A percentile compares a stretch with the other conserved stretches of the same genome.
Evolutionary conservation across 2,113 vertebrate species (phyloP).

Genomic region (Formicarius rufipectus): DNA sequence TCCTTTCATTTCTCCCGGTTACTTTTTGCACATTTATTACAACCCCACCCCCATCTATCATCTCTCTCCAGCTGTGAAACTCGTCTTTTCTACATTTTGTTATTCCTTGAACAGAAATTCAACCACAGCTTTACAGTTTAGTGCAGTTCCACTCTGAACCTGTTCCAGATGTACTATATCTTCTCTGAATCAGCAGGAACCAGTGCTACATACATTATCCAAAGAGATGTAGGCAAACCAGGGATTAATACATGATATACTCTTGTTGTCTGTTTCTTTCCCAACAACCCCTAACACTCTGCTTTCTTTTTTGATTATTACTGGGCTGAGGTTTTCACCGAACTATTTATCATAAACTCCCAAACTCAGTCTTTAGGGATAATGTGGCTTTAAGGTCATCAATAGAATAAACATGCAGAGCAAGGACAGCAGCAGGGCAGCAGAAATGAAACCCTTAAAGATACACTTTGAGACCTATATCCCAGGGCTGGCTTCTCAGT

Average conservation of each 20-base stretch:
- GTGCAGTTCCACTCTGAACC: neutral
- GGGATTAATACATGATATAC: neutral
- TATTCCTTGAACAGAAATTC: neutral
- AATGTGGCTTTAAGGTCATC: neutral
- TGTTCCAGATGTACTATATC: neutral
- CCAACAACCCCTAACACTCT: neutral
- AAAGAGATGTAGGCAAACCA: neutral
- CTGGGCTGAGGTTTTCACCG: neutral
- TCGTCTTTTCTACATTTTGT: neutral
- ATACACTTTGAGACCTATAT: neutral
- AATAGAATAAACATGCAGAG: neutral
- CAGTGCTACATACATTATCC: fast-evolving
- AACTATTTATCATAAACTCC: neutral
- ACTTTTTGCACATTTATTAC: neutral
- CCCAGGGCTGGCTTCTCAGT: neutral
- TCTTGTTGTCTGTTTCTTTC: neutral
- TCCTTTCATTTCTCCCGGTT: neutral
- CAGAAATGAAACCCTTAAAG: neutral
- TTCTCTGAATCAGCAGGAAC: neutral
- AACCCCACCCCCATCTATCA: neutral
- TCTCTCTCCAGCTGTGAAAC: neutral
- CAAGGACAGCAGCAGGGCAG: neutral
- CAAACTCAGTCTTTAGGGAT: neutral
- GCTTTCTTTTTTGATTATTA: neutral
- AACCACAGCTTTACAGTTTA: neutral